These are phyloP conservation scores for Meghimatium bilineatum DNA, from an alignment of 2,888 invertebrate species.

Conservation along the genomic window DNA sequence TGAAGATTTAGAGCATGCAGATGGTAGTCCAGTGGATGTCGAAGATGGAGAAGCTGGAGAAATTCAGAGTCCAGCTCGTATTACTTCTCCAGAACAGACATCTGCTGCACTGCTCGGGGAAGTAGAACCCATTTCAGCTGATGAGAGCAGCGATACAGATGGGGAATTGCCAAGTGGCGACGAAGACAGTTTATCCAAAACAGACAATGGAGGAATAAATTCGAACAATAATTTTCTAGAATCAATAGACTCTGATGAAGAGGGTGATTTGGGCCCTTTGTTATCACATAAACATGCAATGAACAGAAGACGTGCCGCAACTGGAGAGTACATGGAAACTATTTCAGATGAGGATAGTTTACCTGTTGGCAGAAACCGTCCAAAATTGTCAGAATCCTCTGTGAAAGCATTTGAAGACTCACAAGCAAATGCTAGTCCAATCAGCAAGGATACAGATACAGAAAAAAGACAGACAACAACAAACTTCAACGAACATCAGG, in stretches of 20 bases:
- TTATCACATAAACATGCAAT: not conserved
- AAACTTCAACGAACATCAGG: constrained; percentile 72
- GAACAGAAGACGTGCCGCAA: not conserved
- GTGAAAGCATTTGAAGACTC: constrained; percentile 21
- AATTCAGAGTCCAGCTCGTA: constrained; percentile 30
- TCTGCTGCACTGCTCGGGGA: constrained; percentile 35
- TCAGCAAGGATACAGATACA: constrained; percentile 17
- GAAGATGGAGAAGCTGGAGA: constrained; percentile 47
- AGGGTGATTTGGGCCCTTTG: constrained; percentile 25
- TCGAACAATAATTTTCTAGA: constrained; percentile 41
- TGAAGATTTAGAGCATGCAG: constrained; percentile 39
- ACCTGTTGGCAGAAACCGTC: constrained; percentile 27
- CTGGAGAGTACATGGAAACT: constrained; percentile 50
- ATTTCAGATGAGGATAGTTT: constrained; percentile 54
- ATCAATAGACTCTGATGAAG: constrained; percentile 48
- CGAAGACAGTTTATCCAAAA: constrained; percentile 5
- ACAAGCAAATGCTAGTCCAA: constrained; percentile 10
- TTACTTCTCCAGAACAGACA: constrained; percentile 34
- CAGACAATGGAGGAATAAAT: constrained; percentile 4
- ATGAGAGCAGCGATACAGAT: constrained; percentile 48
- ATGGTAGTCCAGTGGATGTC: not conserved
- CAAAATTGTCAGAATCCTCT: constrained; percentile 6
- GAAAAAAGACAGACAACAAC: constrained; percentile 48
- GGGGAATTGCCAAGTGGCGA: constrained; percentile 46
- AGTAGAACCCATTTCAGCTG: constrained; percentile 49